Evolutionary conservation across 2,797 vertebrate species (phyloP), one percentile per base, ranked within the genome.

Genomic region (Pterois miles): DNA sequence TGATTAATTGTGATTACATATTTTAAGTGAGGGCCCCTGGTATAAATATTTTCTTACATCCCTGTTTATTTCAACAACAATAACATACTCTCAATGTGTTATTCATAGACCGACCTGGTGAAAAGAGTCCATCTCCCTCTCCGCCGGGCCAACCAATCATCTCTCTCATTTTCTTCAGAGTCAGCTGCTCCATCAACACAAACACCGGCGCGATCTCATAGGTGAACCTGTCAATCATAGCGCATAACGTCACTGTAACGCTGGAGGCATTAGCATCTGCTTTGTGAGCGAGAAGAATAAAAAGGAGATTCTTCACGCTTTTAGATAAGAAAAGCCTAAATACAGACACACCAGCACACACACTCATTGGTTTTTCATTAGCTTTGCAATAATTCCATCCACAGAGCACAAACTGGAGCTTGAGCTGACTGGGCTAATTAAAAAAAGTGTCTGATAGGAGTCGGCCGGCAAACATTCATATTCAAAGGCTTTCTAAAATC

Each of bases 161-260:
- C 94, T 99, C 98, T 83, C 96, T 96, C 98, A 99, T 99, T 94
- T 99, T 99, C 94, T 96, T 97, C 85, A 99, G 96, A 2, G 98
- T 99, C 91, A 99, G 97, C 95, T 99, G 98, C 87, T 99, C 98
- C 98, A 99, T 99, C 88, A 99, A 93, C 82, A 99, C 98, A 93
- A 99, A 99, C 85, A 99, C 98, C 1, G 98, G 98, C 25, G 98
- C 98, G 57, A 99, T 99, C 94, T 99, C 98, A 78, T 99, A 99
- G 16, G 98, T 99, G 95, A 99, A 99, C 98, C 98, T 99, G 91
- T 25, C 76, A 62, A 74, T 86, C 83, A 88, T 0, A 76, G 58
- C 31, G n/a, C 6, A 48, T 43, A 33, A 40, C 14, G 23, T 34
- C 7, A 43, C 36, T 27, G 43, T n/a, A 65, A 12, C 5, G 12